Evolutionary conservation across 2,888 invertebrate genomes (phyloP).

Genomic region (Himalopsyche kuldschensis): DNA sequence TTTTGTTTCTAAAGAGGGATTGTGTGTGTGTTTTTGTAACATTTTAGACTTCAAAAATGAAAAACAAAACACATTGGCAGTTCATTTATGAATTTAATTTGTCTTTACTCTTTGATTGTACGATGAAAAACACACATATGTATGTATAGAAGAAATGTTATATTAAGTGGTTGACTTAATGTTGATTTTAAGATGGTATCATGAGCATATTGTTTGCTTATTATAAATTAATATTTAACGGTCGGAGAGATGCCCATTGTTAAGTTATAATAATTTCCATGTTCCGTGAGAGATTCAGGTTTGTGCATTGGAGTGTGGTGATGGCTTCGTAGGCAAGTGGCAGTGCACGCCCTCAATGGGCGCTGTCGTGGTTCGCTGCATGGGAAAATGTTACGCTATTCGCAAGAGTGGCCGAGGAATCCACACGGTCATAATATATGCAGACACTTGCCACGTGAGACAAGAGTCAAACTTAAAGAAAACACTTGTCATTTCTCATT

Average conservation of each 20-base stretch:
- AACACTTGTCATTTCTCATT: no score
- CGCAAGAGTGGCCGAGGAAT: background rate
- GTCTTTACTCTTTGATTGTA: no score
- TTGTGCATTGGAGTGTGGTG: slow-evolving; percentile 1
- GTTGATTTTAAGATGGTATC: background rate
- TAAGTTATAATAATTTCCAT: background rate
- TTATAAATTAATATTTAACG: background rate
- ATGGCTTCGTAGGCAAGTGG: background rate
- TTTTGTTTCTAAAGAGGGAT: no score
- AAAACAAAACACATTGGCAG: no score
- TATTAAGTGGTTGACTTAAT: no score
- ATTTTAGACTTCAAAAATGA: no score
- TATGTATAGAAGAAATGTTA: no score
- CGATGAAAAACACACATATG: no score
- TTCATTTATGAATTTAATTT: no score
- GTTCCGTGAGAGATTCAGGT: background rate
- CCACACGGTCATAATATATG: background rate
- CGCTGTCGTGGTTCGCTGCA: slow-evolving; percentile 28
- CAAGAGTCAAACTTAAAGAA: no score
- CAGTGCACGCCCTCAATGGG: slow-evolving; percentile 6
- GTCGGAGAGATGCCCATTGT: background rate
- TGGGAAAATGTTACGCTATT: slow-evolving; percentile 35
- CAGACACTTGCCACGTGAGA: slow-evolving; percentile 10
- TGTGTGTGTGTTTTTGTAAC: no score
- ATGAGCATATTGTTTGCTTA: background rate